Evolutionary conservation across 2,888 invertebrate species (phyloP).

Genomic region (Brachyopa scutellaris): DNA sequence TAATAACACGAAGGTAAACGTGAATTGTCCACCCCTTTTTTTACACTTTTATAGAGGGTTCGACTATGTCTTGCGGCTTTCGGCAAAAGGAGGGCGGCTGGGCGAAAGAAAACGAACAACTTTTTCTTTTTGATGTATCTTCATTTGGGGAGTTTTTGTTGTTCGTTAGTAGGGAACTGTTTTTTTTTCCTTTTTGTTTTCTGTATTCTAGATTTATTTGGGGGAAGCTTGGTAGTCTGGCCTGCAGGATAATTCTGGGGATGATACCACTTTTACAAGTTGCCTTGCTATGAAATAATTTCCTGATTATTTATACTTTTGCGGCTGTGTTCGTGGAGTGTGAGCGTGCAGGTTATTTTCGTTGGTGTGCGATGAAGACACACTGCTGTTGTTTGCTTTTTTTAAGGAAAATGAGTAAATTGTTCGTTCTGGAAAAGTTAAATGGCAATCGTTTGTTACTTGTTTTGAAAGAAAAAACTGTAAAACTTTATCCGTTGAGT

Average conservation of each 20-base stretch:
- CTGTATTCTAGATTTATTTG: conserved; percentile 2
- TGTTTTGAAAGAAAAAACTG: too few species aligned
- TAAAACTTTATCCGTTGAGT: too few species aligned
- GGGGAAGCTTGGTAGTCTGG: conserved; percentile 25
- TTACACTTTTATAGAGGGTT: conserved; percentile 34
- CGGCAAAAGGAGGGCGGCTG: background rate
- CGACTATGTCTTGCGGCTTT: conserved; percentile 18
- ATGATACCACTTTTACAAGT: conserved; percentile 32
- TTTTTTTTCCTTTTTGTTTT: background rate
- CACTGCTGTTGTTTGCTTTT: conserved; percentile 17
- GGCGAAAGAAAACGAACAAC: conserved; percentile 11
- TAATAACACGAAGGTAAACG: conserved; percentile 50
- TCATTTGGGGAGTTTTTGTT: conserved; percentile 38
- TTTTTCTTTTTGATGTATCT: conserved; percentile 54
- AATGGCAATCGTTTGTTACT: conserved; percentile 21
- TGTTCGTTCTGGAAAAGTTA: conserved; percentile 6
- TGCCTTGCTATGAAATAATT: conserved; percentile 42
- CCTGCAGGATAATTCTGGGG: conserved; percentile 19
- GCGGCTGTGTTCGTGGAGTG: background rate
- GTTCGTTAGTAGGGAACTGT: conserved; percentile 20
- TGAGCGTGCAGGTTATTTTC: background rate
- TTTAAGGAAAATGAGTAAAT: conserved; percentile 19
- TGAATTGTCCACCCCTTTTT: conserved; percentile 50
- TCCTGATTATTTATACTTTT: conserved; percentile 54
- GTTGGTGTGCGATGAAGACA: background rate